phyloP scores from a whole-genome alignment of 2,113 vertebrate genomes.

The Corydoras sp. region DNA sequence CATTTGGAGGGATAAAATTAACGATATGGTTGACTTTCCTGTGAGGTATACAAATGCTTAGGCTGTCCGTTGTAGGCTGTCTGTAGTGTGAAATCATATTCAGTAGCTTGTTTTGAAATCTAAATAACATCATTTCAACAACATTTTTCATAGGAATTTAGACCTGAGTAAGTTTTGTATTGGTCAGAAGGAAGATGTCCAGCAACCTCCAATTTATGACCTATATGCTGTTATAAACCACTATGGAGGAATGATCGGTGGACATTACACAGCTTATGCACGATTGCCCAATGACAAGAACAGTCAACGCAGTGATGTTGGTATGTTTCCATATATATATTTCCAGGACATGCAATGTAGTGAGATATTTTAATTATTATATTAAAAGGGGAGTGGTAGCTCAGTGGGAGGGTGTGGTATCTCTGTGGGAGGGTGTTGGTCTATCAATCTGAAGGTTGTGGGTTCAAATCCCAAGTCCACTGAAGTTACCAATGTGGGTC shows the following conservation, averaged over 20 bases:
- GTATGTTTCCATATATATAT: slow-evolving; percentile 61
- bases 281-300: slow-evolving; percentile 91
- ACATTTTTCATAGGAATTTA: slow-evolving; percentile 70
- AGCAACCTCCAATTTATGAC: slow-evolving; percentile 88
- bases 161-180: slow-evolving; percentile 97
- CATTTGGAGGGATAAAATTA: slow-evolving; percentile 99
- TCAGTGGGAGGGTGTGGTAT: too few species aligned
- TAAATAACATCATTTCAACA: too few species aligned
- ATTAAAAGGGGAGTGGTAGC: too few species aligned
- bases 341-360: not conserved
- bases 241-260: slow-evolving; percentile 97
- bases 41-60: slow-evolving; percentile 71
- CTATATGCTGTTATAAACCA: slow-evolving; percentile 97
- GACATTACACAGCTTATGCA: slow-evolving; percentile 94
- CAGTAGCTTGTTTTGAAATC: not conserved
- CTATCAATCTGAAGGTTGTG: too few species aligned
- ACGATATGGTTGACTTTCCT: slow-evolving; percentile 96
- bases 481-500: too few species aligned
- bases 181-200: slow-evolving; percentile 89
- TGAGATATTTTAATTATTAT: too few species aligned
- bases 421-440: too few species aligned
- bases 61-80: not conserved
- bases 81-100: not conserved
- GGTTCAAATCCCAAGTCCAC: too few species aligned
- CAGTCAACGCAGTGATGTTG: slow-evolving; percentile 95